Evolutionary conservation across 2,113 vertebrate species (phyloP).

Genomic region (Peromyscus californicus): DNA sequence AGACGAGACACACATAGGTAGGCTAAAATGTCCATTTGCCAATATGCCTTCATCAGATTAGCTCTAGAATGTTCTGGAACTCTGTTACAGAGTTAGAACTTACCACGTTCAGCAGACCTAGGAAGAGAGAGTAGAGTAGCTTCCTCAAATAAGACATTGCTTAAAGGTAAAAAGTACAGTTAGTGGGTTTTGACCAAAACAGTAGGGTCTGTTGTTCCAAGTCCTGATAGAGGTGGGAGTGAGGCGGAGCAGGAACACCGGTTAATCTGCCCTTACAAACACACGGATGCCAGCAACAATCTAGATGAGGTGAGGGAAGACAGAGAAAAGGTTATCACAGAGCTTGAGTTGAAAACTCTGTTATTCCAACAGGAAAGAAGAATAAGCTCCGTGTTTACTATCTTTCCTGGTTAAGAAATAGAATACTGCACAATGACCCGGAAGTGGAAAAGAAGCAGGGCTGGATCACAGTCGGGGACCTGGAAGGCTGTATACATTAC

Average conservation of each 20-base stretch:
- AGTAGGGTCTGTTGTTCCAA: background rate
- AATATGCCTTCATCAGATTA: background rate
- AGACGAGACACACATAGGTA: background rate
- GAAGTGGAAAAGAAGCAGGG: conserved; percentile 99
- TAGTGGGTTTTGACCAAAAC: background rate
- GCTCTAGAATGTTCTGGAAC: conserved; percentile 40
- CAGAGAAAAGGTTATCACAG: background rate
- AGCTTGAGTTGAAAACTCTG: background rate
- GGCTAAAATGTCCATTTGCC: background rate
- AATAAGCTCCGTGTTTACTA: conserved; percentile 99
- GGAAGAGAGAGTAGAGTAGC: background rate
- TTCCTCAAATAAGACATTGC: conserved; percentile 33
- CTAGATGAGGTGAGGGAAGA: background rate
- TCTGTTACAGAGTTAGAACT: conserved; percentile 27
- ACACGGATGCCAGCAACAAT: background rate
- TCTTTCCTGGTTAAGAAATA: conserved; percentile 98
- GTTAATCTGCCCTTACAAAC: background rate
- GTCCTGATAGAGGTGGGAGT: background rate
- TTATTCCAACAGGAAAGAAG: conserved; percentile 93
- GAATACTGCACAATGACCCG: conserved; percentile 99
- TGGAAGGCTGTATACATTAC: conserved; percentile 99
- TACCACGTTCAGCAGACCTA: background rate
- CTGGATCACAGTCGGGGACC: conserved; percentile 98
- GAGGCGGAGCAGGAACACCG: background rate
- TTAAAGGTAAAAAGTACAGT: background rate